These are phyloP conservation scores for Neofelis nebulosa DNA, from an alignment of 2,113 vertebrate genomes.

Conservation along the genomic window DNA sequence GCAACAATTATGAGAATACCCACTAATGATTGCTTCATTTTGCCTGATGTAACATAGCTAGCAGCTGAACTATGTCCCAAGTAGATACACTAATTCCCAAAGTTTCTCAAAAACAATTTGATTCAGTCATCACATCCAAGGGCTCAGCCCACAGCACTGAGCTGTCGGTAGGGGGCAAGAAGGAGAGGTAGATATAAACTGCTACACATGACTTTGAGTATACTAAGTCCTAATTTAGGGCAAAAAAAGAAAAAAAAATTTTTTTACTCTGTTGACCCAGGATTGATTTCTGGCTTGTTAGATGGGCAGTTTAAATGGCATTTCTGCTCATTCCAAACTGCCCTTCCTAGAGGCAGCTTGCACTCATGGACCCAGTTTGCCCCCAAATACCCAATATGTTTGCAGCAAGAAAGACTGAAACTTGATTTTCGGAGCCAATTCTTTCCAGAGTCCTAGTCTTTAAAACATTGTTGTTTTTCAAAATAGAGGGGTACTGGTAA, in stretches of 20 bases:
- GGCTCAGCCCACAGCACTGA: not conserved
- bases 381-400: slow-evolving; percentile 20
- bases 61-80: not conserved
- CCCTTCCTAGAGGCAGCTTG: not conserved
- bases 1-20: not conserved
- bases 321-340: not conserved
- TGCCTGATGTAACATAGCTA: not conserved
- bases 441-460: slow-evolving; percentile 24
- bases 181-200: not conserved
- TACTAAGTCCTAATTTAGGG: not conserved
- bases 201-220: not conserved
- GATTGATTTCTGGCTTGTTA: not conserved
- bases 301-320: not conserved
- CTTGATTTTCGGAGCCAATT: slow-evolving; percentile 41
- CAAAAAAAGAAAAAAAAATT: not conserved
- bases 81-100: not conserved
- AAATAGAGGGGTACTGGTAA: slow-evolving; percentile 26
- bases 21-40: not conserved
- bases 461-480: slow-evolving; percentile 13
- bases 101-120: not conserved
- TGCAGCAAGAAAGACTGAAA: slow-evolving; percentile 1
- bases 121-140: not conserved
- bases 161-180: not conserved
- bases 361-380: not conserved
- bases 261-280: not conserved